Conservation (phyloP, 2,797 vertebrate species). For the Alosa sapidissima region DNA sequence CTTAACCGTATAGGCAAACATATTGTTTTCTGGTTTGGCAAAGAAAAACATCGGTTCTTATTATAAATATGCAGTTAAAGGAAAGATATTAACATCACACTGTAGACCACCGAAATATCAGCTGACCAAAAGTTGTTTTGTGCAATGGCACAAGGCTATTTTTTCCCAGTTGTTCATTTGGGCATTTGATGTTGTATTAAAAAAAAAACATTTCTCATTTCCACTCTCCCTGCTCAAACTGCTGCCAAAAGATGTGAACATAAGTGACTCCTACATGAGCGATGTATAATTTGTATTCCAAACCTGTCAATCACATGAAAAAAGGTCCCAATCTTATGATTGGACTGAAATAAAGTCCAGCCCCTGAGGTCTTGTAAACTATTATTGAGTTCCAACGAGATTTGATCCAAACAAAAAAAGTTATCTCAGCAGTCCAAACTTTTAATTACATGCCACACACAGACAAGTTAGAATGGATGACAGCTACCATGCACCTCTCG, state of each 20-base stretch:
- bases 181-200: not conserved
- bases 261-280: not conserved
- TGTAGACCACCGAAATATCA: not conserved
- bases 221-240: not conserved
- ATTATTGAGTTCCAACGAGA: not conserved
- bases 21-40: not conserved
- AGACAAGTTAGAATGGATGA: not conserved
- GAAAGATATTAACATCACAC: not conserved
- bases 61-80: not conserved
- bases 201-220: not conserved
- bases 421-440: not conserved
- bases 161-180: not conserved
- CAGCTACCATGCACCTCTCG: not conserved
- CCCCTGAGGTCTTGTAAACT: not conserved
- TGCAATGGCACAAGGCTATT: too few species aligned
- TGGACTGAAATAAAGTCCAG: not conserved
- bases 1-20: not conserved
- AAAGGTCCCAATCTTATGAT: not conserved
- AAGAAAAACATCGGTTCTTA: not conserved
- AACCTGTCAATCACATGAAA: conserved; percentile 17
- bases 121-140: not conserved
- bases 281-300: conserved; percentile 5
- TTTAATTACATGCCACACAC: not conserved
- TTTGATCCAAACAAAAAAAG: not conserved
- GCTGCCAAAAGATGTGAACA: not conserved